These are phyloP conservation scores for Umimayanthus chanpuru DNA, from an alignment of 92 coral and sea anemone species.

Conservation along the genomic window DNA sequence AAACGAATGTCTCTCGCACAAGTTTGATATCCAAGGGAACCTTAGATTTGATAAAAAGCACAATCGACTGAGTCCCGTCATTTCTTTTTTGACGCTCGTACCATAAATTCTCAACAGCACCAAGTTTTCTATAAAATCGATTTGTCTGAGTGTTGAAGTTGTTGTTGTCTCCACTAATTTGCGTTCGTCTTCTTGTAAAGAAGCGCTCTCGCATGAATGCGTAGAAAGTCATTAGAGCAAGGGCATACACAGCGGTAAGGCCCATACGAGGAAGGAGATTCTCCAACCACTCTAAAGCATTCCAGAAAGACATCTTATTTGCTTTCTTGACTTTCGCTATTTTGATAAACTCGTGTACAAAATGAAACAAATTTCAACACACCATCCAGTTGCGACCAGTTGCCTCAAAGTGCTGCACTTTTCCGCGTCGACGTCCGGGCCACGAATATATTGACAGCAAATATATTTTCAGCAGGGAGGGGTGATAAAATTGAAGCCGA, in stretches of 20 bases:
- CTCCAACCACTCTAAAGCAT: conserved; percentile 59
- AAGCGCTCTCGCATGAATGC: conserved; percentile 33
- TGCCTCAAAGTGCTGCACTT: too few species aligned
- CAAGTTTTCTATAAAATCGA: conserved; percentile 13
- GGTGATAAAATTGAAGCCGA: not conserved
- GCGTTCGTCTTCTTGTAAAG: not conserved
- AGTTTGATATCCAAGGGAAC: not conserved
- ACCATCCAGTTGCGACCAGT: not conserved
- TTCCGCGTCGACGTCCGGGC: conserved; percentile 13
- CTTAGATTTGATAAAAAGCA: conserved; percentile 22
- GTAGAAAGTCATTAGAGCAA: conserved; percentile 54
- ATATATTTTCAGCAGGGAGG: not conserved
- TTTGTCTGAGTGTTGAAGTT: not conserved
- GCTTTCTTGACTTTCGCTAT: not conserved
- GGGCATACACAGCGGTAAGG: conserved; percentile 64
- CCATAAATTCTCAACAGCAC: conserved; percentile 11
- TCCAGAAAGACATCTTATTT: conserved; percentile 48
- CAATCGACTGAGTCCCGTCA: conserved; percentile 17
- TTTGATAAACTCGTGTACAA: not conserved
- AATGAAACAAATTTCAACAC: not conserved
- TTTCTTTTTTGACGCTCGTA: not conserved
- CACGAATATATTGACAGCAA: not conserved
- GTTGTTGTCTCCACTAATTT: not conserved
- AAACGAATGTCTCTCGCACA: conserved; percentile 3
- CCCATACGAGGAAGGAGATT: conserved; percentile 62